These are phyloP conservation scores for Pseudocheirus occidentalis DNA, from an alignment of 2,797 vertebrate genomes.

Conservation along the genomic window DNA sequence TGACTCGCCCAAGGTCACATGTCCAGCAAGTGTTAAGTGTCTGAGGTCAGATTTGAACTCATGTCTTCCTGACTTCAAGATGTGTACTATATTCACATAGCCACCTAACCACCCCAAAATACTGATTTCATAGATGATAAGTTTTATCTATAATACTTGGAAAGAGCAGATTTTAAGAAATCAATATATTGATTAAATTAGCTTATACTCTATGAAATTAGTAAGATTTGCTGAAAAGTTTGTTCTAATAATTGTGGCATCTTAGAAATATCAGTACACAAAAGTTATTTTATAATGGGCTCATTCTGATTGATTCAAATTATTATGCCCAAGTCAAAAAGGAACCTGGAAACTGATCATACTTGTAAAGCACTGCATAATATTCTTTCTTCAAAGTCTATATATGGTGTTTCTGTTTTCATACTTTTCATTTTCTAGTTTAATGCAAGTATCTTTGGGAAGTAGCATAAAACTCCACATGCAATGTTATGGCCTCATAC, in stretches of 20 bases:
- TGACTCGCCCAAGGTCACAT: no score
- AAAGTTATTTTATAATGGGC: conserved; percentile 69
- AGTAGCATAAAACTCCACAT: conserved; percentile 82
- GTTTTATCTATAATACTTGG: conserved; percentile 77
- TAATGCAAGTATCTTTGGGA: conserved; percentile 65
- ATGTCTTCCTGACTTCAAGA: no score
- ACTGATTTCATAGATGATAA: conserved; percentile 78
- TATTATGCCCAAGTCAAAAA: conserved; percentile 75
- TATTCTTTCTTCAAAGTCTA: conserved; percentile 76
- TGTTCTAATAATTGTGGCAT: conserved; percentile 83
- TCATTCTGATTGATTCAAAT: conserved; percentile 72
- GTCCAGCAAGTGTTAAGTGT: no score
- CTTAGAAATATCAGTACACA: conserved; percentile 82
- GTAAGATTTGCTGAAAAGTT: conserved; percentile 77
- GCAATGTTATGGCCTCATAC: conserved; percentile 83
- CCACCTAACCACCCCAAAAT: conserved; percentile 29
- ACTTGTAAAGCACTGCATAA: conserved; percentile 74
- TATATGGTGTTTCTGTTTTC: conserved; percentile 68
- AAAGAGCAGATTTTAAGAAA: conserved; percentile 75
- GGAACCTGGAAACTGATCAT: conserved; percentile 66
- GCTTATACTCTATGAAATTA: conserved; percentile 79
- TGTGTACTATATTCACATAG: no score
- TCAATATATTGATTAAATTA: conserved; percentile 71
- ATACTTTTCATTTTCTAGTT: conserved; percentile 78
- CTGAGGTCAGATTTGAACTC: no score